Conservation (phyloP, 2,113 vertebrate species). For the Rallus limicola region DNA sequence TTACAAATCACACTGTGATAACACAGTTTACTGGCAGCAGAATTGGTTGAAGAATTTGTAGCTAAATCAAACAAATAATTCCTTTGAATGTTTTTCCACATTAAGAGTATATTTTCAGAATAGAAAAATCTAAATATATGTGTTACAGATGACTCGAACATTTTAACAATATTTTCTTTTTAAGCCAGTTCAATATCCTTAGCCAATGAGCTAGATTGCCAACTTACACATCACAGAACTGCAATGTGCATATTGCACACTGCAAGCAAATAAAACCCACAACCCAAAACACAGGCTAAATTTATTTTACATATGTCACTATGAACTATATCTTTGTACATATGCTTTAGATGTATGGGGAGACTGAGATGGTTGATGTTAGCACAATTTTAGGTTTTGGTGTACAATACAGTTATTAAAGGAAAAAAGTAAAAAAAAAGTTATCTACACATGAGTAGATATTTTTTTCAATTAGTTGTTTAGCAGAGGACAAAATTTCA, state of each 20-base stretch:
- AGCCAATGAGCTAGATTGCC: neutral
- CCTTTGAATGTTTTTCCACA: neutral
- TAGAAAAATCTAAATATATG: neutral
- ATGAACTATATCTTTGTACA: neutral
- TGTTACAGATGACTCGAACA: neutral
- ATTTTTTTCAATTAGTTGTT: neutral
- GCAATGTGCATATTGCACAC: neutral
- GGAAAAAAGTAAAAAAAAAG: neutral
- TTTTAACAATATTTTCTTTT: neutral
- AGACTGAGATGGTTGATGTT: neutral
- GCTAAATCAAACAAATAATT: neutral
- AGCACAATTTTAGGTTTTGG: neutral
- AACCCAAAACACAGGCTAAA: neutral
- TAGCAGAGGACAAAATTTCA: neutral
- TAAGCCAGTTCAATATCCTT: neutral
- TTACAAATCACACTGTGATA: neutral
- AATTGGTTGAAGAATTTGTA: neutral
- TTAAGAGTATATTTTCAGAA: neutral
- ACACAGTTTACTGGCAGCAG: neutral
- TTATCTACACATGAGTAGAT: too few species aligned
- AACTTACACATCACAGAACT: neutral
- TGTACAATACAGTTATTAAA: neutral
- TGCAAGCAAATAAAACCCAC: neutral
- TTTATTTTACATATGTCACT: neutral
- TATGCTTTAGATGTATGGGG: neutral